These are phyloP conservation scores for Melopsittacus undulatus DNA, from an alignment of 2,797 vertebrate species.

Conservation along the genomic window DNA sequence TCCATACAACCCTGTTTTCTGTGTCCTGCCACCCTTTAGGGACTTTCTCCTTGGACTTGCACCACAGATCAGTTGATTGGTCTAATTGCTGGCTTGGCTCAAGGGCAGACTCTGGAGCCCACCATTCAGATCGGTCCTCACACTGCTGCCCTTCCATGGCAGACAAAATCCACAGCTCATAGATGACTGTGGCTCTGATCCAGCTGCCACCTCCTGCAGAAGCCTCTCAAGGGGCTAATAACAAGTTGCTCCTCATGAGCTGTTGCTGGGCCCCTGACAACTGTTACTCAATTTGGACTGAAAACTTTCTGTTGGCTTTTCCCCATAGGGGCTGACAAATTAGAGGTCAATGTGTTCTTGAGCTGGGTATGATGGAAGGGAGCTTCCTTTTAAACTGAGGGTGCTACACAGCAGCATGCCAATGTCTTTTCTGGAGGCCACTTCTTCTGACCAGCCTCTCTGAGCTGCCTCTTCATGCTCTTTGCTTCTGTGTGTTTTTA, in stretches of 20 bases:
- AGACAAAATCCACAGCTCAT: not conserved
- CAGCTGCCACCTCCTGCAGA: not conserved
- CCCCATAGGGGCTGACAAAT: not conserved
- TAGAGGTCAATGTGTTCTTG: not conserved
- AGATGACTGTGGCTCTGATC: not conserved
- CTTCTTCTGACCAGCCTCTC: not conserved
- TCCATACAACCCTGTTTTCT: not conserved
- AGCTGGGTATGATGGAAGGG: not conserved
- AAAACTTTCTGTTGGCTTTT: not conserved
- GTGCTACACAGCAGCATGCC: not conserved
- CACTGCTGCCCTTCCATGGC: not conserved
- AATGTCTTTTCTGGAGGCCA: not conserved
- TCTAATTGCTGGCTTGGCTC: not conserved
- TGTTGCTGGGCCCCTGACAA: not conserved
- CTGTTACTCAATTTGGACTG: not conserved
- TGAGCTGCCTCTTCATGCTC: not conserved
- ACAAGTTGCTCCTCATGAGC: not conserved
- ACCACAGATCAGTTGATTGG: not conserved
- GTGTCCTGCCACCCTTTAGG: not conserved
- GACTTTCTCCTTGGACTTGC: not conserved
- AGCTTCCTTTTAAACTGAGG: not conserved
- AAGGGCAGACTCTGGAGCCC: not conserved
- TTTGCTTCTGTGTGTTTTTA: not conserved
- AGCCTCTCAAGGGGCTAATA: not conserved
- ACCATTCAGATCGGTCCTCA: not conserved